Base-by-base conservation (phyloP, 2,888 invertebrate species). In the Xestobium rufovillosum region DNA sequence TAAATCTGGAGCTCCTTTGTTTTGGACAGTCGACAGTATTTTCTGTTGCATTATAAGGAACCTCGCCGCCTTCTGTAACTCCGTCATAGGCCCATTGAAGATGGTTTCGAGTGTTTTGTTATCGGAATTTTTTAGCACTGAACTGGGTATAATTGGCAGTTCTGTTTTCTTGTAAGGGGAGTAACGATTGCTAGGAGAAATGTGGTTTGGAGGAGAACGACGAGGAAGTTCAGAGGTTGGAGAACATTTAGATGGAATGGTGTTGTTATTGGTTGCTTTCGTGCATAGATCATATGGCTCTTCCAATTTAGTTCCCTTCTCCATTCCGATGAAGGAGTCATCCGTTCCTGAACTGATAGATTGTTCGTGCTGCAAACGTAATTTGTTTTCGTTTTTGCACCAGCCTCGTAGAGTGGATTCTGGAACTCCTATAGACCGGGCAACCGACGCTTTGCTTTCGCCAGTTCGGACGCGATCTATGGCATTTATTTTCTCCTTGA, bases 361-460 rank as follows among this genome's bases (percentile, higher is more conserved):
- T 53, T 81, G 76, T 6, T 80, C 71, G 15, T 81, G 80, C 56
- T 80, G 78, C 60, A 79, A 75, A 47, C 80, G 65, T 3, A 78
- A 68, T 62, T 87, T 87, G 52, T 83, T 80, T 58, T 86, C 85
- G 57, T 85, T 83, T 63, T 88, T 88, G 66, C 87, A 88, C 88
- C 88, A 88, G 39, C 88, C 88, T 2, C 88, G 73, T 10, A 88
- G 69, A 4, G 88, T 88, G 2, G 86, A 87, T 63, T 88, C 88
- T 1, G 88, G 87, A 11, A 88, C 86, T 19, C 86, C 85, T 57
- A 87, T 85, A 60, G 86, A 84, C 2, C 87, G 72, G 2, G 87
- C 87, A 1, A 88, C 87, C 1, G 86, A 84, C 2, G 88, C 87
- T 57, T 88, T 87, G 38, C 84, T 84, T 62, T 87, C 85, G 34